phyloP scores from a whole-genome alignment of 1,140 invertebrate genomes.

The Brachionus asplanchnoidis region DNA sequence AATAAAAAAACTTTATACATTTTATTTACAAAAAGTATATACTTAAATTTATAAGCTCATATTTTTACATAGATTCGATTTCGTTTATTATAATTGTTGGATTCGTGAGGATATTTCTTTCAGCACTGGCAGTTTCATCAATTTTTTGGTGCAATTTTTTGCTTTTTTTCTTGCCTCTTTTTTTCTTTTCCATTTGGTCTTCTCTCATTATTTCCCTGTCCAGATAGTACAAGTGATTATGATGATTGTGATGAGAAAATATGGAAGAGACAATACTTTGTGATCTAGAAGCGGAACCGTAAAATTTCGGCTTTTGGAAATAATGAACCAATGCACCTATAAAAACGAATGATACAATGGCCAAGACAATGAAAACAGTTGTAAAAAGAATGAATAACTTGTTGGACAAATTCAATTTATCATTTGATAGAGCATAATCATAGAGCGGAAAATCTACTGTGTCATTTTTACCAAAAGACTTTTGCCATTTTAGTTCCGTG shows the following conservation, averaged over 20 bases:
- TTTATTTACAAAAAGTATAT: neutral
- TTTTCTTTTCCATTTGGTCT: neutral
- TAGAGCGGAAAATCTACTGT: neutral
- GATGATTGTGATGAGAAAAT: constrained; percentile 34
- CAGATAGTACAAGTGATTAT: constrained; percentile 36
- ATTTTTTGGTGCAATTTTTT: neutral
- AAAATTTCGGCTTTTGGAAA: neutral
- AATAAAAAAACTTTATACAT: neutral
- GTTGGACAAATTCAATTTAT: neutral
- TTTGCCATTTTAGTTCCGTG: neutral
- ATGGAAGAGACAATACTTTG: constrained; percentile 35
- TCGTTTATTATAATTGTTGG: neutral
- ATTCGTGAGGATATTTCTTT: neutral
- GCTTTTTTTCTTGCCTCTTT: neutral
- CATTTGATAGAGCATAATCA: constrained; percentile 6
- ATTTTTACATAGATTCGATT: neutral
- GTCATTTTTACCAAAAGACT: neutral
- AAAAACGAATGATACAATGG: constrained; percentile 30
- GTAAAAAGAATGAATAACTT: constrained; percentile 26
- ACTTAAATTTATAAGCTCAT: neutral
- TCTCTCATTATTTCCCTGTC: neutral
- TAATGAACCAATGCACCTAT: constrained; percentile 29
- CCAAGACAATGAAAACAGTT: constrained; percentile 31
- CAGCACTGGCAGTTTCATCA: neutral
- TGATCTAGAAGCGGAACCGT: neutral